These are phyloP conservation scores for Pomatorhinus ruficollis DNA, from an alignment of 2,113 vertebrate species.

Conservation along the genomic window DNA sequence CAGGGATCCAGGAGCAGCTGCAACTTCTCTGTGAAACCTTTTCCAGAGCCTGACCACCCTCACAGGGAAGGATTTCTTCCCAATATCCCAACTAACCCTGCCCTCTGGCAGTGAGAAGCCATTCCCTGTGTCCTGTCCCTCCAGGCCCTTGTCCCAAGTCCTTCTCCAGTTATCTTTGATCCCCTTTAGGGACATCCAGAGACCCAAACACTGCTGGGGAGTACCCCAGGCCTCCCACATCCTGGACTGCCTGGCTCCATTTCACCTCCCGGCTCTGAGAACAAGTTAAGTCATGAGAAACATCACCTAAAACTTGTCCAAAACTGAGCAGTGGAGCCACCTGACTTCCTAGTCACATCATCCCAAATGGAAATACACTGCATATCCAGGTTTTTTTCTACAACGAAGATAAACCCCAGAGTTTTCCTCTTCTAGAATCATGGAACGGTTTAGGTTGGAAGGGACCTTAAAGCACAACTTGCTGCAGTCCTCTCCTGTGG, in stretches of 20 bases:
- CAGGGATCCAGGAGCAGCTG: not conserved
- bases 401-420: not conserved
- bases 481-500: not conserved
- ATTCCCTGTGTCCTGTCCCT: not conserved
- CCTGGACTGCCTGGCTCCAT: accelerated
- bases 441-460: not conserved
- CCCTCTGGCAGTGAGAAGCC: not conserved
- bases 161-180: not conserved
- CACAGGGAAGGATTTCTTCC: not conserved
- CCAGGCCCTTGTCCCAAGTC: not conserved
- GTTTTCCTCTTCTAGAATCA: not conserved
- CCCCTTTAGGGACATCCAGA: not conserved
- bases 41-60: not conserved
- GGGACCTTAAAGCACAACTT: not conserved
- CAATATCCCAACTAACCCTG: not conserved
- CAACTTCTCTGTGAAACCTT: not conserved
- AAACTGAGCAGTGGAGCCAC: not conserved
- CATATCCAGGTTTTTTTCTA: not conserved
- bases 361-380: accelerated
- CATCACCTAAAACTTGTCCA: not conserved
- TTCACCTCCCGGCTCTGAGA: not conserved
- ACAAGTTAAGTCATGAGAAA: not conserved
- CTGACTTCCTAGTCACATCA: not conserved
- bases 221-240: not conserved
- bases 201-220: not conserved